Base-by-base conservation (phyloP, 2,888 invertebrate genomes). In the Mythimna pallens region DNA sequence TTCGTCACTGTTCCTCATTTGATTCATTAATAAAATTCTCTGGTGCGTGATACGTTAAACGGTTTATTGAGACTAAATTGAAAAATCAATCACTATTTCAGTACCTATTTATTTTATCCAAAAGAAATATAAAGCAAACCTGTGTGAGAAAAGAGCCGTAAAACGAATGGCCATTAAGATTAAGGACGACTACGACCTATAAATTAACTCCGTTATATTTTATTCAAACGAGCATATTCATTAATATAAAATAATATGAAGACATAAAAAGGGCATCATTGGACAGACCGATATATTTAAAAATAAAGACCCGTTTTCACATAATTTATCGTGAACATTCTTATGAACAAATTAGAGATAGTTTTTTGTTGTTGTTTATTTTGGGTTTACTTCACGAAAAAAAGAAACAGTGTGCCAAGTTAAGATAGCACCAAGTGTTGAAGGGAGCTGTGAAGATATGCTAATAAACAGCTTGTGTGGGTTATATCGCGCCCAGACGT, bases 401-500 rank as follows among this genome's bases (percentile, higher is more conserved):
- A 72, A 54, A 57, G 2, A 25, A 73, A 68, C 70, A 47, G 63
- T 73, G 34, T 75, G 73, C 70, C 69, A 73, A 78, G 59, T 70
- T 65, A 65, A 74, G 78, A 85, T 87, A 81, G 66, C 54, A 62
- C 65, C 68, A 74, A 80, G 73, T 80, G 80, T 76, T 76, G 74
- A 80, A 80, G 66, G 70, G 68, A 73, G 78, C 78, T 70, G 69
- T 86, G 84, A 82, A 90, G 90, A 90, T 90, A 92, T 87, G 88
- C 88, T 89, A 90, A 91, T 90, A 86, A 83, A 87, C 78, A 82
- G 84, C 79, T 86, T 76, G 89, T 70, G 76, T 70, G 77, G 86
- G 82, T 71, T 88, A 88, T 90, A 92, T 90, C 86, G 65, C 78
- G 79, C 81, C 82, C 87, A 86, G 87, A 77, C 82, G 73, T 74